Evolutionary conservation across 2,113 vertebrate species (phyloP), one percentile per base, ranked within the genome.

Genomic region (Elephas maximus): DNA sequence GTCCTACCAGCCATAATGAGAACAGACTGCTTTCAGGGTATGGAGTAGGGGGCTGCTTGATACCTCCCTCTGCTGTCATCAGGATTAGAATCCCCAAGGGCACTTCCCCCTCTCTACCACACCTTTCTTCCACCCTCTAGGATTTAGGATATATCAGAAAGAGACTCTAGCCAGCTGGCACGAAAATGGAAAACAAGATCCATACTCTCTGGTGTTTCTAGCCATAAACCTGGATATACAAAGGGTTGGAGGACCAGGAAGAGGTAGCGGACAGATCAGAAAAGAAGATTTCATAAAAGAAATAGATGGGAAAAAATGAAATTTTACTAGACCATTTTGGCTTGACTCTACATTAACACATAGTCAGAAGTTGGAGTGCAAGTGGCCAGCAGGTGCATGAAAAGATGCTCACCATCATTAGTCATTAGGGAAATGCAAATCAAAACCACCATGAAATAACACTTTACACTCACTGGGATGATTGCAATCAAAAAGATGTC

Each of bases 291-390:
- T 82, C 76, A 87, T 77, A 79, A 86, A 86, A 67, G 18, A 83
- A 93, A 83, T n/a, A 95, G 44, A 83, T 91, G 30, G 24, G 57
- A 48, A 69, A 91, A 96, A 78, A 80, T 83, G 11, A 45, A 78
- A 23, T 74, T 89, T 96, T 33, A 77, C 71, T 96, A 86, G 85
- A 15, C 48, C 83, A 93, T 63, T 93, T 94, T 76, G 30, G 14
- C 51, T 73, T 95, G 81, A 41, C 63, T 65, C 45, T 82, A 28
- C n/a, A 33, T 74, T 89, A 95, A 89, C 63, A 79, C 10, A n/a
- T 45, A 85, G 20, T 88, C 33, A 10, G 71, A 77, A 88, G 21
- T 78, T 37, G 82, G 76, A 92, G 81, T 93, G 57, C 62, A 96
- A 60, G 67, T 83, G 63, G 48, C 57, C 71, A 90, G 21, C 88